phyloP scores from a whole-genome alignment of 2,113 vertebrate species.

The Dendrocopos noguchii region DNA sequence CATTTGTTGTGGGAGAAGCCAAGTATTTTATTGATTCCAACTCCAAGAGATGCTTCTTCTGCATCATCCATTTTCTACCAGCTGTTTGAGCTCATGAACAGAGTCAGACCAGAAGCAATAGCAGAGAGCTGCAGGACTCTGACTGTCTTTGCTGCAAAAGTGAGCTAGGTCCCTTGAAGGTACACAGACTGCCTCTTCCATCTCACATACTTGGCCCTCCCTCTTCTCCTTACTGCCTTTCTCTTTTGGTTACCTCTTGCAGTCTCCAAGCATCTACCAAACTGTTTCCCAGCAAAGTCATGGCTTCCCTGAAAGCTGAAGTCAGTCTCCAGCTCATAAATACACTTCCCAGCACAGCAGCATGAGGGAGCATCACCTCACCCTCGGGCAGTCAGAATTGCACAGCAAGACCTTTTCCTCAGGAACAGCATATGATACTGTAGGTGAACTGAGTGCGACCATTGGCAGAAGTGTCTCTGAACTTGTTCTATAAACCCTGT shows the following conservation, averaged over 20 bases:
- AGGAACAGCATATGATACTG: neutral
- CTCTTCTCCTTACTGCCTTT: neutral
- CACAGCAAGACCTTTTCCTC: neutral
- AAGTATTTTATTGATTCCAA: neutral
- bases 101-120: neutral
- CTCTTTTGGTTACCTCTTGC: neutral
- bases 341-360: neutral
- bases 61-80: constrained; percentile 4
- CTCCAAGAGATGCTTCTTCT: neutral
- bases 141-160: neutral
- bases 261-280: neutral
- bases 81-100: neutral
- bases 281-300: neutral
- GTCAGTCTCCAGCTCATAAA: neutral
- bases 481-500: no score
- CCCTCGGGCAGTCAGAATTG: neutral
- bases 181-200: neutral
- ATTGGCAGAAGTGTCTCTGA: neutral
- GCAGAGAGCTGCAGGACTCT: neutral
- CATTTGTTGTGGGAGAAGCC: neutral
- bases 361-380: neutral
- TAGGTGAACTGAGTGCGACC: neutral
- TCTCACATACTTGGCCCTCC: neutral
- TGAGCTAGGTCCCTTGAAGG: neutral
- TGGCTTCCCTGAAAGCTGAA: neutral